These are phyloP conservation scores for Xenentodon cancila DNA, from an alignment of 2,797 vertebrate species.

Conservation along the genomic window DNA sequence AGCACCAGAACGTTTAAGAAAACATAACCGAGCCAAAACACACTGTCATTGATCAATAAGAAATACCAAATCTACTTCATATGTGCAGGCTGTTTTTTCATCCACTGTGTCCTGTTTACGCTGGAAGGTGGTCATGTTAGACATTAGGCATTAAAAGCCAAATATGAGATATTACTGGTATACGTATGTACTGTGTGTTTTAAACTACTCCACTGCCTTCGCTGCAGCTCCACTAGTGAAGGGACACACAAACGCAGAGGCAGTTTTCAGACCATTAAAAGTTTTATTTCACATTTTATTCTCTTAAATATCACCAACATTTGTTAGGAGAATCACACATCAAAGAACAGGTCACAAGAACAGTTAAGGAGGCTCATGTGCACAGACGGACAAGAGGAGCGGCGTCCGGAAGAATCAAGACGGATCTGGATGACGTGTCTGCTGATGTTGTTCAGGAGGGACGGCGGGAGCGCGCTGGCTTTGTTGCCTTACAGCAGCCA, in stretches of 20 bases:
- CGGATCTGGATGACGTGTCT: not conserved
- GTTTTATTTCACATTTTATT: constrained; percentile 78
- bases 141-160: too few relatives aligned
- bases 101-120: too few relatives aligned
- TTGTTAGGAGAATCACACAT: constrained; percentile 64
- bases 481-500: constrained; percentile 6
- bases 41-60: too few relatives aligned
- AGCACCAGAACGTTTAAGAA: too few relatives aligned
- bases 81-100: too few relatives aligned
- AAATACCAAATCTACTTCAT: too few relatives aligned
- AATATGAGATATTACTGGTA: too few relatives aligned
- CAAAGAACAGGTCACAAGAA: constrained; percentile 59
- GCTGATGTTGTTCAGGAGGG: constrained; percentile 9
- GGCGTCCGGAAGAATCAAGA: not conserved
- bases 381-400: constrained; percentile 22
- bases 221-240: not conserved
- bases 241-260: constrained; percentile 6
- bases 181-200: too few relatives aligned
- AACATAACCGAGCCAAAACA: too few relatives aligned
- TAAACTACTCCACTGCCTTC: too few relatives aligned
- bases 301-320: constrained; percentile 72
- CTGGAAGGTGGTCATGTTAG: too few relatives aligned
- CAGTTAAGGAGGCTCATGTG: constrained; percentile 29
- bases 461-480: not conserved
- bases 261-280: constrained; percentile 43